phyloP scores from a whole-genome alignment of 2,113 vertebrate species.

The Eira barbara region DNA sequence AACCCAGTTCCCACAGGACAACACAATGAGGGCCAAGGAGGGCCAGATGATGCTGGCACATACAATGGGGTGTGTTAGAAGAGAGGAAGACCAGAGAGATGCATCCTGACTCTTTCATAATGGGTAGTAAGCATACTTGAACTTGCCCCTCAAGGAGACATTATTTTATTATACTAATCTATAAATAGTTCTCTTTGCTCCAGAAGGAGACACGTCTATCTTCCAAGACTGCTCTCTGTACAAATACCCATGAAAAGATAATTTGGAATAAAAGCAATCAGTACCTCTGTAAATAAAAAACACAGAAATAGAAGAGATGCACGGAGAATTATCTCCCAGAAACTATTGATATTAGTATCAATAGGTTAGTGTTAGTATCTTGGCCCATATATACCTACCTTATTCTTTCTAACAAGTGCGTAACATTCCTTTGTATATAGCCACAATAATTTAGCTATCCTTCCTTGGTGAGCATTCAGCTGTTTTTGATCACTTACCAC shows the following conservation, averaged over 20 bases:
- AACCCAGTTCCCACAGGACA: neutral
- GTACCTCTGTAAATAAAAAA: neutral
- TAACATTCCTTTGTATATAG: neutral
- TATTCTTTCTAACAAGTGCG: neutral
- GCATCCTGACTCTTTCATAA: neutral
- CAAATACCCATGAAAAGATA: neutral
- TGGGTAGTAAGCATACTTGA: neutral
- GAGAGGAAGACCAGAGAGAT: neutral
- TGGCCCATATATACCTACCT: neutral
- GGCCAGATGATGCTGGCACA: neutral
- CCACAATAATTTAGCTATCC: neutral
- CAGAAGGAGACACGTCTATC: neutral
- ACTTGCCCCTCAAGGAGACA: neutral
- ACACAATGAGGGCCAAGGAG: fast-evolving
- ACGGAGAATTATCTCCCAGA: neutral
- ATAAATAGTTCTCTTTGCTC: neutral
- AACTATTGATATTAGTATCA: neutral
- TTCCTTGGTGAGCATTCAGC: neutral
- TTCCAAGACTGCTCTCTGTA: neutral
- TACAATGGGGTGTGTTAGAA: neutral
- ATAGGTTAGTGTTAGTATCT: neutral
- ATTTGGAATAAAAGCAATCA: neutral
- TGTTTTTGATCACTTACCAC: neutral
- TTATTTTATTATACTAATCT: neutral
- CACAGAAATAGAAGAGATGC: neutral